Conservation (phyloP, 2,888 invertebrate genomes). For the Thumatha senex region DNA sequence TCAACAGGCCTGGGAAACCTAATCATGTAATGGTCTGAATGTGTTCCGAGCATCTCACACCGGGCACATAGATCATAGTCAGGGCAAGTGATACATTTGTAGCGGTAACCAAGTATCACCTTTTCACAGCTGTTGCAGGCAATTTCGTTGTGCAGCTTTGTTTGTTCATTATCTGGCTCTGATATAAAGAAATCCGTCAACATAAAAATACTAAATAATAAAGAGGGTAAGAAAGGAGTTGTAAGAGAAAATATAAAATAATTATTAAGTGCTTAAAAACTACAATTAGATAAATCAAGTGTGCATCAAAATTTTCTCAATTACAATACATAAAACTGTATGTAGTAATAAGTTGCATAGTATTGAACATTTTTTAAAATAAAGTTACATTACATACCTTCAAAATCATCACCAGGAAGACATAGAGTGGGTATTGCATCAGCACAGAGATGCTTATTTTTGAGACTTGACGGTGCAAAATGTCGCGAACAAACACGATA, state of each 20-base stretch:
- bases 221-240: too few relatives aligned
- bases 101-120: conserved; percentile 88
- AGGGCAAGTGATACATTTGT: conserved; percentile 91
- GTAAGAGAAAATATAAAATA: too few relatives aligned
- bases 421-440: conserved; percentile 63
- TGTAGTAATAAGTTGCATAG: too few relatives aligned
- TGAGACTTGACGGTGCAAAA: conserved; percentile 56
- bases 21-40: conserved; percentile 90
- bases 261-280: too few relatives aligned
- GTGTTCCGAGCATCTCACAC: conserved; percentile 88
- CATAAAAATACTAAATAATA: too few relatives aligned
- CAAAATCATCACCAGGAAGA: conserved; percentile 49
- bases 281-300: too few relatives aligned
- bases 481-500: conserved; percentile 70
- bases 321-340: too few relatives aligned
- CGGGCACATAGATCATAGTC: conserved; percentile 91
- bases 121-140: conserved; percentile 89
- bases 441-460: conserved; percentile 57
- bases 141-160: conserved; percentile 74
- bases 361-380: too few relatives aligned
- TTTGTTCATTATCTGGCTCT: conserved; percentile 3
- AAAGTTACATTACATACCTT: conserved; percentile 47
- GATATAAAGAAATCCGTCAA: background rate
- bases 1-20: conserved; percentile 83
- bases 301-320: too few relatives aligned